phyloP scores from a whole-genome alignment of 2,888 invertebrate genomes.

The Mylabris sibirica region DNA sequence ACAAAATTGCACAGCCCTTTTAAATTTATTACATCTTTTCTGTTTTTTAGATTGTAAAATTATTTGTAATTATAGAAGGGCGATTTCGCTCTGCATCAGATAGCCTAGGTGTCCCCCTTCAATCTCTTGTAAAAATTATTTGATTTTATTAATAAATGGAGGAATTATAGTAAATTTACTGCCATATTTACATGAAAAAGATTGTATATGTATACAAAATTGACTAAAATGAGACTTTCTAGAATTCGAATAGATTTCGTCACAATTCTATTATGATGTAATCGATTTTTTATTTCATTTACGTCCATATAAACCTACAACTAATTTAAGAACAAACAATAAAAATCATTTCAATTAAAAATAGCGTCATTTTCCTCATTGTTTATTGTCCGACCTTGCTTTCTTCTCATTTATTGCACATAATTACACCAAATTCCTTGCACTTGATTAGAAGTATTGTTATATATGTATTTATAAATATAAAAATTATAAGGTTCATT shows the following conservation, averaged over 20 bases:
- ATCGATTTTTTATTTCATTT: not conserved
- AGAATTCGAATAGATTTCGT: constrained; percentile 22
- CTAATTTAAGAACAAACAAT: not conserved
- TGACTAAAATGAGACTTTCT: constrained; percentile 21
- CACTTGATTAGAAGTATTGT: constrained; percentile 18
- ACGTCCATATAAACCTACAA: no score
- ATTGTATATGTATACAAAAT: no score
- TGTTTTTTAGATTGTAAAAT: no score
- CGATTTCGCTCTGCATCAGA: no score
- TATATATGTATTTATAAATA: not conserved
- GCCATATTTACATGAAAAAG: no score
- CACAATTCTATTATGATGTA: constrained; percentile 20
- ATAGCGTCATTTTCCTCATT: constrained; percentile 14
- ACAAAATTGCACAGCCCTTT: no score
- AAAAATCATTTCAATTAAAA: not conserved
- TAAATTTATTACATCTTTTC: no score
- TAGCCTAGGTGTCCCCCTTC: no score
- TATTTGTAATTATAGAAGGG: no score
- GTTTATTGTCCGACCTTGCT: constrained; percentile 23
- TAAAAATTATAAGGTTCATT: not conserved
- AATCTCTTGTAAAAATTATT: no score
- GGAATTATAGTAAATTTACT: no score
- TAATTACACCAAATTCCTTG: constrained; percentile 21
- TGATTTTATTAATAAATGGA: no score
- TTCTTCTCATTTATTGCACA: constrained; percentile 14